Conservation (phyloP, 2,113 vertebrate genomes). For the Semnornis frantzii region DNA sequence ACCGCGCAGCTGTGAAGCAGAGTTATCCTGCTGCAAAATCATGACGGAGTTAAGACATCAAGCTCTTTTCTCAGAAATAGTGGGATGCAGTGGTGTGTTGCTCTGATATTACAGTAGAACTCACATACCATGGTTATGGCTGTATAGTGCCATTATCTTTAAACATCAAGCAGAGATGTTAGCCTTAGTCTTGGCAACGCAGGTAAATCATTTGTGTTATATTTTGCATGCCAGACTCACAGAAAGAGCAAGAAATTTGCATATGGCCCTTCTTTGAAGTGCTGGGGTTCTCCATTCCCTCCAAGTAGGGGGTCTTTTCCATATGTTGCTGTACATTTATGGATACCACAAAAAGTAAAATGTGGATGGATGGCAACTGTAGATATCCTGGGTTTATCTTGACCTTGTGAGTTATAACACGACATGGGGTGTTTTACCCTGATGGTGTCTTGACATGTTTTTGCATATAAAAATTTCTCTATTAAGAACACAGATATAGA, state of each 20-base stretch:
- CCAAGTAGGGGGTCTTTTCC: neutral
- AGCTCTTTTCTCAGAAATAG: neutral
- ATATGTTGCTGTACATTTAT: neutral
- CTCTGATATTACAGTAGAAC: neutral
- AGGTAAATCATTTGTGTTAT: neutral
- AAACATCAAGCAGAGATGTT: neutral
- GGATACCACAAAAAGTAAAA: neutral
- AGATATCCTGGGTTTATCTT: neutral
- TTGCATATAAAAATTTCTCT: neutral
- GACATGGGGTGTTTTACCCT: neutral
- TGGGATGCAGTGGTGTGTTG: neutral
- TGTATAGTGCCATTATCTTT: neutral
- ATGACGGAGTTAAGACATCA: neutral
- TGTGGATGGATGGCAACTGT: neutral
- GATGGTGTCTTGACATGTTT: neutral
- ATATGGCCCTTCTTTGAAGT: neutral
- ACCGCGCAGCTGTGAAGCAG: neutral
- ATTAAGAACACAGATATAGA: constrained; percentile 20
- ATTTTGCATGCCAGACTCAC: neutral
- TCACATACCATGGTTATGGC: neutral
- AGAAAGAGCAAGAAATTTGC: neutral
- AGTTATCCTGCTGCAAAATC: neutral
- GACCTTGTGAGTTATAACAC: neutral
- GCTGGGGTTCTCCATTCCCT: neutral
- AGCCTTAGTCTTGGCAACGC: neutral